Conservation (phyloP, 2,113 vertebrate species). For the Eulemur macaco region DNA sequence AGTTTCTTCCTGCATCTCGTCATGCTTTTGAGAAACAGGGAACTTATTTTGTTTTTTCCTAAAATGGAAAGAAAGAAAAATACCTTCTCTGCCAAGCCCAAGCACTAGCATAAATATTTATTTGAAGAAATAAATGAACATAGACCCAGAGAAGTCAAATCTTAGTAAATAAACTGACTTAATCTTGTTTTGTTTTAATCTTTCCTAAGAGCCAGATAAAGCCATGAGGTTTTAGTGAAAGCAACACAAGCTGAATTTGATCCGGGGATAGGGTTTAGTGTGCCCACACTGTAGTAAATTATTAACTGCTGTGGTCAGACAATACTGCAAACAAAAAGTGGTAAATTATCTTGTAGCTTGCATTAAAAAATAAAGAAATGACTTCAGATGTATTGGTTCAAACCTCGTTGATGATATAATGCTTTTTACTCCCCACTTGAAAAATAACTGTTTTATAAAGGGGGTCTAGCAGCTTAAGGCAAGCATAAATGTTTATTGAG, state of each 20-base stretch:
- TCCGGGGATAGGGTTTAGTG: constrained; percentile 51
- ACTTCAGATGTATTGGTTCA: constrained; percentile 73
- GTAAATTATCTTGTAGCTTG: constrained; percentile 61
- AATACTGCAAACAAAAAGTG: not conserved
- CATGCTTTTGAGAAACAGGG: not conserved
- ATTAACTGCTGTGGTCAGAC: constrained; percentile 67
- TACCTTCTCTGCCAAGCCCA: constrained; percentile 61
- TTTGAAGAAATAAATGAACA: constrained; percentile 63
- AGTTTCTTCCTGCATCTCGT: not conserved
- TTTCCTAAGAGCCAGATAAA: constrained; percentile 64
- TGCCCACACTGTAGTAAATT: constrained; percentile 39
- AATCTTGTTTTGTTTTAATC: constrained; percentile 69
- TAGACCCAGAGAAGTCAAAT: constrained; percentile 60
- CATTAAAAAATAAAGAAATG: constrained; percentile 59
- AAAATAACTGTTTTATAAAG: constrained; percentile 78
- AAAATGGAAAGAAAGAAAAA: constrained; percentile 50
- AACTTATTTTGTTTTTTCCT: not conserved
- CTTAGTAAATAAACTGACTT: constrained; percentile 59
- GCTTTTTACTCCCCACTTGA: constrained; percentile 62
- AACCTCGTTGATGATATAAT: constrained; percentile 80
- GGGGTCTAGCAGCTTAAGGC: constrained; percentile 72
- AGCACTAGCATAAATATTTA: constrained; percentile 74
- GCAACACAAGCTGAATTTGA: constrained; percentile 50
- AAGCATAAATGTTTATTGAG: constrained; percentile 82
- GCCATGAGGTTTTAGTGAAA: constrained; percentile 50